Evolutionary conservation across 1,140 invertebrate genomes (phyloP), one percentile per base, ranked within the genome.

Genomic region (Nylanderia fulva): DNA sequence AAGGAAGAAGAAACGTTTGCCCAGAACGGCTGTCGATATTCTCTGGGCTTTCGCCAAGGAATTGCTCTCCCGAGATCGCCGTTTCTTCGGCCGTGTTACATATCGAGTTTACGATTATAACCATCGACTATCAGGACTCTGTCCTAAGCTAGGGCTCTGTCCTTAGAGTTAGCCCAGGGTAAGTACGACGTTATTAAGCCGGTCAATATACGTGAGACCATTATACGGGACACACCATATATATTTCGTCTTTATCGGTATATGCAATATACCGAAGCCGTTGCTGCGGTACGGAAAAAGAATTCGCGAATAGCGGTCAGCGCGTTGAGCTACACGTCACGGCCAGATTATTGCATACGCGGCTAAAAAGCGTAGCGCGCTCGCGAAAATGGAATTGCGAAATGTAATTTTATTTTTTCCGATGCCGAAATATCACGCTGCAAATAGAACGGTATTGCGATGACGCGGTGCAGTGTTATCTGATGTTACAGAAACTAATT

Each of bases 21-120:
- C 21, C 39, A 66, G 36, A 84, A 77, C 60, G 58, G 42, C 48
- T 75, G 42, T 29, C 71, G 36, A 76, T 77, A 77, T 68, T 77
- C 42, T n/a, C 2, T 33, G 5, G 27, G 33, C 7, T 52, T 45
- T 84, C 8, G 48, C 21, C 13, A 29, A 77, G 83, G 63, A 45
- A 85, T 85, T 79, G 74, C 21, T 56, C 48, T 58, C 74, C 61
- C 27, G 42, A 42, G 83, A 48, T 60, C 39, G 75, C 52, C 75
- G 36, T 80, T 77, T 79, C 63, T 60, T 48, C 29, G 29, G 24
- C n/a, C 63, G 27, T 66, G 61, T 86, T 88, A 85, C 64, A n/a
- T 74, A 54, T 42, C 64, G 64, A 60, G 61, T 88, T 88, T 88
- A 88, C 77, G 86, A 88, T 86, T 76, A 84, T 84, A 88, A 68